Evolutionary conservation across 2,797 vertebrate species (phyloP), one percentile per base, ranked within the genome.

Genomic region (Tapera naevia): DNA sequence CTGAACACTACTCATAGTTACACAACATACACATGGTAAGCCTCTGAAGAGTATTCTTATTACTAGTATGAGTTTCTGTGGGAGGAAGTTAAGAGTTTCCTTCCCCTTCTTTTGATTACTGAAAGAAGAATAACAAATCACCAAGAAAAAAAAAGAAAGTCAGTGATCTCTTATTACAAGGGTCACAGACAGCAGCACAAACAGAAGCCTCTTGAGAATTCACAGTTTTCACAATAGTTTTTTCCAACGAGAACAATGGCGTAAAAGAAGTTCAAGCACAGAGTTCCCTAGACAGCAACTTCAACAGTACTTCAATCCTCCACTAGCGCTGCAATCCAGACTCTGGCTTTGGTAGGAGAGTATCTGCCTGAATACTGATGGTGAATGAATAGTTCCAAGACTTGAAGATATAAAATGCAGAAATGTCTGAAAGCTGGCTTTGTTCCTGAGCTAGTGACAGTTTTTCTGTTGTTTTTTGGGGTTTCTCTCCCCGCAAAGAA

Each of bases 181-280:
- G 80, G 64, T 93, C 71, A 72, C 60, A 89, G 71, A 17, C 57
- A 75, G 69, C 5, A 11, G 72, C 80, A 88, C 66, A 91, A 93
- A 88, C 41, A 80, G 60, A 94, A 88, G 61, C 46, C 79, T 86
- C 91, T 89, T 74, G 89, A 93, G 85, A 89, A 93, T 51, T 93
- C 75, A 70, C 14, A 83, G 75, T 92, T 87, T 89, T 91, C 78
- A 75, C 81, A 73, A 67, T 5, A 82, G 78, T 80, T 91, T 80
- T 91, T 86, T 91, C 73, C 86, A 76, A 43, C 85, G 75, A 69
- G 64, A 91, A 80, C 80, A 89, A 91, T n/a, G 23, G 33, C 16
- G 7, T 70, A 80, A 88, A 92, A 93, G 70, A 92, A 80, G 67
- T 66, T 94, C 88, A 93, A 94, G 73, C 53, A 76, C 22, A 81